Evolutionary conservation across 2,797 vertebrate genomes (phyloP), one percentile per base, ranked within the genome.

Genomic region (Sphaeramia orbicularis): DNA sequence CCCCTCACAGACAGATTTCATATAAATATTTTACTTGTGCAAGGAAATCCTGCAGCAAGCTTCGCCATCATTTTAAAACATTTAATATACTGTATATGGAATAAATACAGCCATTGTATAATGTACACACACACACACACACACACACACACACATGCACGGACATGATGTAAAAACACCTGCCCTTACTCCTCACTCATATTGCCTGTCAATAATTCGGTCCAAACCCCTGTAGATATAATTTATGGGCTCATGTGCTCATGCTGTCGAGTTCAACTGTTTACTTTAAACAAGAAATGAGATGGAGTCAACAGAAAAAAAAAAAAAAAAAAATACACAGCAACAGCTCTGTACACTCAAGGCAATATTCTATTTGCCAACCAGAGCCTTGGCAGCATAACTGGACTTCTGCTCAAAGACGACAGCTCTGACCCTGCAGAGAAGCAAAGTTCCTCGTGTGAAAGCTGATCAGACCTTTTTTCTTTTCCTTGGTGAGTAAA

Each of bases 241-340:
- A 76, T 88, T 82, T 86, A 64, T 65, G 65, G 75, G 60, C 77
- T 65, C 36, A 14, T 65, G 63, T 8, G 7, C 63, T 67, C 45
- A 76, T 43, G 3, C 68, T 32, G 54, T 74, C 61, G 68, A 74
- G 50, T 61, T 78, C 42, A 68, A 79, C 49, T 78, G 51, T 76
- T 76, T 76, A 69, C 70, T 76, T 84, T 71, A 74, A 80, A 83
- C 50, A 72, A 83, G 51, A 78, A 78, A 80, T 62, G 37, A 78
- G 67, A 64, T 37, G 27, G 36, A 76, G 45, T 71, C 50, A 76
- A 57, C 54, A 68, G 48, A n/a, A n/a, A n/a, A n/a, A n/a, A 14
- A 37, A 49, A 53, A 50, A 41, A 57, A 61, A 41, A 35, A 44
- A 15, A 74, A n/a, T n/a, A 43, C 40, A 75, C 16, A 51, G 19